A percentile compares a stretch with the other conserved stretches of the same genome.
phyloP scores from a whole-genome alignment of 2,888 invertebrate genomes.

The Pharmacophagus antenor region DNA sequence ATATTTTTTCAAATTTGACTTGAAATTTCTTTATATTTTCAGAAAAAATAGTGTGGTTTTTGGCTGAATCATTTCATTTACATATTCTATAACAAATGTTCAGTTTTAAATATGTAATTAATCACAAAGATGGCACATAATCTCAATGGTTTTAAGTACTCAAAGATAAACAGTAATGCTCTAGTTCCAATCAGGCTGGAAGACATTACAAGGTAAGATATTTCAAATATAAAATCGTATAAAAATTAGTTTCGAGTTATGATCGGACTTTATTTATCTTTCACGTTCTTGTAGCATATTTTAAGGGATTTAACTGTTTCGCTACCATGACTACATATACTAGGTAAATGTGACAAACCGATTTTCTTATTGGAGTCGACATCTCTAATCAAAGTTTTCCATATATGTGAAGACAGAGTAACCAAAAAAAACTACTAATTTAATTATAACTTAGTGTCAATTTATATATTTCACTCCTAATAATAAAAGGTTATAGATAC shows the following conservation, averaged over 20 bases:
- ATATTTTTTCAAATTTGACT: slow-evolving; percentile 1
- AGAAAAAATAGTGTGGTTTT: slow-evolving; percentile 20
- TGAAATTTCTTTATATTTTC: slow-evolving; percentile 16
- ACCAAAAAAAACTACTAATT: no score
- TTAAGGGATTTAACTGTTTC: no score
- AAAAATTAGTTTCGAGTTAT: not conserved
- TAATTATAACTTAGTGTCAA: no score
- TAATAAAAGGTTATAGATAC: no score
- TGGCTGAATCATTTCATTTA: slow-evolving; percentile 29
- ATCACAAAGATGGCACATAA: slow-evolving; percentile 68
- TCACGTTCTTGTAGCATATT: no score
- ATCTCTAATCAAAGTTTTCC: no score
- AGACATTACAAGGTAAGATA: slow-evolving; percentile 68
- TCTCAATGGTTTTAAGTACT: slow-evolving; percentile 58
- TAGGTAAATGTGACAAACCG: no score
- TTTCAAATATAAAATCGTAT: not conserved
- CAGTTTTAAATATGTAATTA: slow-evolving; percentile 26
- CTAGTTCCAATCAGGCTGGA: slow-evolving; percentile 70
- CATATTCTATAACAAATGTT: slow-evolving; percentile 31
- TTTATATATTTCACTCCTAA: no score
- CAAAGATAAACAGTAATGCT: slow-evolving; percentile 54
- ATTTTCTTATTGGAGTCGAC: no score
- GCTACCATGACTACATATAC: no score
- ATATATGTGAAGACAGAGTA: no score
- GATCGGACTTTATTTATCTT: no score